These are phyloP conservation scores for Epistrophe eligans DNA, from an alignment of 2,888 invertebrate genomes.

Conservation along the genomic window DNA sequence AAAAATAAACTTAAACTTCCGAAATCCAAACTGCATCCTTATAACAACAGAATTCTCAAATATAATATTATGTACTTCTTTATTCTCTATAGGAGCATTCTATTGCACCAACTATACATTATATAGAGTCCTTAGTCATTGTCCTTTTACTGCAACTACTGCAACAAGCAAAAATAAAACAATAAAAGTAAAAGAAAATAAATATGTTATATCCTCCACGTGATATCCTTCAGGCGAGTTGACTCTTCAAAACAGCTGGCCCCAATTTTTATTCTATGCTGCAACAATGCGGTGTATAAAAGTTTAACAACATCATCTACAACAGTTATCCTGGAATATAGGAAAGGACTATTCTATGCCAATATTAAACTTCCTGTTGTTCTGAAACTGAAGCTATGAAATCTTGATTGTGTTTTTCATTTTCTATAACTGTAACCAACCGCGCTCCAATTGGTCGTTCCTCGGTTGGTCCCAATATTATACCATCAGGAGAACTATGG, in stretches of 20 bases:
- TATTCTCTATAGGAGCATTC: not conserved
- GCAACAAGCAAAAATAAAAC: slow-evolving; percentile 49
- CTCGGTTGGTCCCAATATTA: slow-evolving; percentile 51
- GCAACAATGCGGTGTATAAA: slow-evolving; percentile 73
- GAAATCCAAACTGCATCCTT: slow-evolving; percentile 13
- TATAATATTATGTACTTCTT: not conserved
- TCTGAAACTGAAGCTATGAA: slow-evolving; percentile 47
- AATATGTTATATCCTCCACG: slow-evolving; percentile 60
- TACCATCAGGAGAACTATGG: not conserved
- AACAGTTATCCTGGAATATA: slow-evolving; percentile 14
- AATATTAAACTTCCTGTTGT: slow-evolving; percentile 7
- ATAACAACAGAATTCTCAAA: not conserved
- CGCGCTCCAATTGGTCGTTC: slow-evolving; percentile 45
- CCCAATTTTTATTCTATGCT: slow-evolving; percentile 49
- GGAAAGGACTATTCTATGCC: not conserved
- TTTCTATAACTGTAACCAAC: slow-evolving; percentile 75
- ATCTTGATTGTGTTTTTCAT: slow-evolving; percentile 75
- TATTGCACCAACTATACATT: slow-evolving; percentile 18
- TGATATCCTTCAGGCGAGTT: slow-evolving; percentile 68
- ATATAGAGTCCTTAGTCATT: not conserved
- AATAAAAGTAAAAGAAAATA: slow-evolving; percentile 48
- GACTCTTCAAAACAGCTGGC: slow-evolving; percentile 72
- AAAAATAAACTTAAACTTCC: slow-evolving; percentile 17
- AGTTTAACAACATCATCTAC: slow-evolving; percentile 71
- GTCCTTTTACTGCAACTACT: slow-evolving; percentile 38